Base-by-base conservation (phyloP, 2,888 invertebrate species). In the Drosophila multiciliata region DNA sequence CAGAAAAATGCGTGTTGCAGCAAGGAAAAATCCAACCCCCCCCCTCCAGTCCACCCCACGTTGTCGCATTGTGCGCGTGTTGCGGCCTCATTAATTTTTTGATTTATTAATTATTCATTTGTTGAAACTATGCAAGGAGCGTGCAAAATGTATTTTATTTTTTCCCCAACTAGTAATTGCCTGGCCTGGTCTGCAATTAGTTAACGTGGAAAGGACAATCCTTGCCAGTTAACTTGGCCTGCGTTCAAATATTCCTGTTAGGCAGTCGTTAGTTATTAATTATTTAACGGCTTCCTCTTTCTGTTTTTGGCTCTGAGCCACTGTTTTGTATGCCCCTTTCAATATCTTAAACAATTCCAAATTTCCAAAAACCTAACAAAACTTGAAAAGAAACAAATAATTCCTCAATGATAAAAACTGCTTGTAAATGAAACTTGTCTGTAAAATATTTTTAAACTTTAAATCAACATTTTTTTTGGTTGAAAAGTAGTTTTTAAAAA, bases 71-170 rank as follows among this genome's bases (percentile, higher is more conserved):
- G 33, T 33, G 73, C 85, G 85, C 85, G 87, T 89, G 86, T 73
- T 84, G 89, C 71, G 89, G 87, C 89, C 85, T 85, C 90, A 88
- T 88, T 89, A 88, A 89, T 85, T 90, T 90, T 70, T 75, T 90
- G 90, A 88, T 88, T 88, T 90, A 88, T 90, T 89, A 89, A 87
- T 89, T 90, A 85, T 89, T 77, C 89, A 88, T 73, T 73, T 77
- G 66, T 32, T 58, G 59, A 62, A 80, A 71, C 74, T 80, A 77
- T 66, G 73, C 73, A 68, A 61, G 65, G 35, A 70, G 62, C 65
- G 77, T 77, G 77, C 58, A 65, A 61, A 64, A 66, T 69, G 75
- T 62, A 59, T 73, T n/a, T 23, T 36, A 15, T 23, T 23, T 45
- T 23, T 7, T 23, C 23, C 8, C 45, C 15, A 23, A 68, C 45